phyloP scores from a whole-genome alignment of 2,113 vertebrate genomes.

The Cyanocitta stelleri region DNA sequence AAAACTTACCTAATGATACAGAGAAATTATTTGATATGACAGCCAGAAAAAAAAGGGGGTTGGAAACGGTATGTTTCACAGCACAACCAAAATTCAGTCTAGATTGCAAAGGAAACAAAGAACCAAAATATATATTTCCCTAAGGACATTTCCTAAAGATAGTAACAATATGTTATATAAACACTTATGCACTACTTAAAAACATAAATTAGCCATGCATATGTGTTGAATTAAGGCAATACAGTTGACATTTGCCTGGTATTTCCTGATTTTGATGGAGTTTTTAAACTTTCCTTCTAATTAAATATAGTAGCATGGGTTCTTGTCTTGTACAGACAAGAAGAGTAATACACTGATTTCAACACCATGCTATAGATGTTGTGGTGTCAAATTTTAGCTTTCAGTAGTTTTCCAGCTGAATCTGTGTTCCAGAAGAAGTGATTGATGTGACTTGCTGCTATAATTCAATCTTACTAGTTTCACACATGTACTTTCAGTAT shows the following conservation, averaged over 20 bases:
- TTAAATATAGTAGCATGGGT: not conserved
- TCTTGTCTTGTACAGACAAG: not conserved
- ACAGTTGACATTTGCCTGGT: not conserved
- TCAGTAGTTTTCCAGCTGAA: not conserved
- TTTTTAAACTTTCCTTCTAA: not conserved
- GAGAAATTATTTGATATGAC: not conserved
- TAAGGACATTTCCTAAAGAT: not conserved
- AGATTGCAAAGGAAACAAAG: not conserved
- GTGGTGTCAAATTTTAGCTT: not conserved
- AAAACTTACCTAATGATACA: not conserved
- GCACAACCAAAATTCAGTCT: not conserved
- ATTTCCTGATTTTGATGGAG: not conserved
- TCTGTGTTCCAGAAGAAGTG: not conserved
- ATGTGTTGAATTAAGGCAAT: not conserved
- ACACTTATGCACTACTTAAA: not conserved
- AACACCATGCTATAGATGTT: not conserved
- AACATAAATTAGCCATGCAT: not conserved
- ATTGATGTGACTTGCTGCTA: not conserved
- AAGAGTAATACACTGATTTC: not conserved
- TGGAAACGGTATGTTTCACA: not conserved
- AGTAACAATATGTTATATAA: not conserved
- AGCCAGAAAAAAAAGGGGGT: not conserved
- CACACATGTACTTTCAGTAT: not conserved
- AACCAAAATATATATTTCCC: not conserved
- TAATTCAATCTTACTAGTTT: not conserved